These are phyloP conservation scores for Dolichopus griseipennis DNA, from an alignment of 2,888 invertebrate species.

Conservation along the genomic window DNA sequence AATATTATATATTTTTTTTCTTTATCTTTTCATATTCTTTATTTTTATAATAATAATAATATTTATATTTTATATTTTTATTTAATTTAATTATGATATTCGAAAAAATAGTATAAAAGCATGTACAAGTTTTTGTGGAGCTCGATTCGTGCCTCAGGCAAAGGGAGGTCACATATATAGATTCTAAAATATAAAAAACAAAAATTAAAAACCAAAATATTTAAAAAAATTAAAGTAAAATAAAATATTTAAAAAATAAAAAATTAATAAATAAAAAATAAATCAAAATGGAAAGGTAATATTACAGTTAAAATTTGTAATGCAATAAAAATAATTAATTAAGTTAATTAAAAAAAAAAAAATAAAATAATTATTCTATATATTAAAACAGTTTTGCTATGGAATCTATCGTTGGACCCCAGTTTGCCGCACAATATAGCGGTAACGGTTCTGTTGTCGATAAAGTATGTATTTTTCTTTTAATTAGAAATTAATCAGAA, in stretches of 20 bases:
- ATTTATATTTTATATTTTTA: background rate
- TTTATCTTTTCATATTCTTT: background rate
- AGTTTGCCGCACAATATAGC: constrained; percentile 34
- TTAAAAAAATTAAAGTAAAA: background rate
- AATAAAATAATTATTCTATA: constrained; percentile 60
- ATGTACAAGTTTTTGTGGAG: background rate
- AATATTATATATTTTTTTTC: background rate
- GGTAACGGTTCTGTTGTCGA: constrained; percentile 73
- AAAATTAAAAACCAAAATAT: background rate
- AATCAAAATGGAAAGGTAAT: constrained; percentile 7
- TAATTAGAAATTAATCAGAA: too few species aligned
- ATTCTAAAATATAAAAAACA: background rate
- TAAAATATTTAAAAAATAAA: background rate
- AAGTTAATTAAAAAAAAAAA: constrained; percentile 26
- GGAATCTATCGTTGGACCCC: constrained; percentile 43
- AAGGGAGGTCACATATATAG: constrained; percentile 9
- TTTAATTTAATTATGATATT: background rate
- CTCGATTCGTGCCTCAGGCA: constrained; percentile 4
- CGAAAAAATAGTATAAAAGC: background rate
- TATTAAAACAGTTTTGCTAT: constrained; percentile 59
- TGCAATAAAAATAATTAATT: too few species aligned
- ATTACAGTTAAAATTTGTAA: background rate
- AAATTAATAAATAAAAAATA: background rate
- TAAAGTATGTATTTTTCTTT: constrained; percentile 49
- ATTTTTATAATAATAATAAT: background rate